Base-by-base conservation (phyloP, 2,797 vertebrate species). In the Lateolabrax maculatus region DNA sequence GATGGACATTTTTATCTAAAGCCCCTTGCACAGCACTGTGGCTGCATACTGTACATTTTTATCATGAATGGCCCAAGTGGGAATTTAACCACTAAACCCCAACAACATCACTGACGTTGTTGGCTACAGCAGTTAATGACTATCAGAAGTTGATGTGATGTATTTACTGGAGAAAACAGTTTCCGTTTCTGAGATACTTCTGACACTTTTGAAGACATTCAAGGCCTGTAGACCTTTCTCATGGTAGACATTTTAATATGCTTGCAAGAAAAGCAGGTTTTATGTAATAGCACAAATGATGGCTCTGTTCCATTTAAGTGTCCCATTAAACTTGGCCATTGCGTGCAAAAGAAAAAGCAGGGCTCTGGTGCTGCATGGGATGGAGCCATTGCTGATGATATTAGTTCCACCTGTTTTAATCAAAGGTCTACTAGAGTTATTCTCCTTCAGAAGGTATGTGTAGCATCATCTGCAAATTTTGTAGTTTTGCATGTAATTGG, bases 1-100 rank as follows among this genome's bases (percentile, higher is more conserved):
- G 73, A 41, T 61, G 19, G 58, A 74, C 48, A 37, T 53, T 75
- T 78, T 76, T 63, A 74, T 74, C 74, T 48, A 56, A 62, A 58
- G 43, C 56, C 70, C 85, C 62, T 87, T 10, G 65, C 25, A n/a
- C 57, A 41, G 34, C 4, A 6, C 25, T 58, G 34, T 8, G 27
- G 39, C 62, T 16, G 31, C 46, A 23, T 19, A 18, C 51, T 49
- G n/a, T 5, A 43, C 49, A 68, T 53, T 68, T 56, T 48, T 55
- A 57, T 23, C 51, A 19, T 1, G 4, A 27, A 2, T 11, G n/a
- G 15, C 37, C 18, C 49, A 3, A 46, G 4, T 23, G 29, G 37
- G 36, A 49, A 62, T 12, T 23, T 6, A 36, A 41, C 41, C 21
- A 8, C 37, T 3, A 29, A n/a, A 75, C 34, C 39, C 31, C 21